Conservation (phyloP, 2,113 vertebrate genomes). For the Crypturellus undulatus region DNA sequence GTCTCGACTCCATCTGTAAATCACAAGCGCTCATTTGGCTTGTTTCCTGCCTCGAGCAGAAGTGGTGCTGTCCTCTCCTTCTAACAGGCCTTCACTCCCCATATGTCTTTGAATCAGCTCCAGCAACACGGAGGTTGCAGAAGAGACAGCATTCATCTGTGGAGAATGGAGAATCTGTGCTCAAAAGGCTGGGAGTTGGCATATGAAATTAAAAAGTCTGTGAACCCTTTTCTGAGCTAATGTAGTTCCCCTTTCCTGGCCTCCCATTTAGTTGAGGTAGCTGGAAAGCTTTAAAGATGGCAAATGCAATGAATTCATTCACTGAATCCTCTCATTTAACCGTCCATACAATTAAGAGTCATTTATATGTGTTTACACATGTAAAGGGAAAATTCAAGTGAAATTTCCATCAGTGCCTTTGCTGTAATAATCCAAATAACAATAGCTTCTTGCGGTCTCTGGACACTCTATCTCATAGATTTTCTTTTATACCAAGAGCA, state of each 20-base stretch:
- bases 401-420: neutral
- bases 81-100: constrained; percentile 23
- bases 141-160: neutral
- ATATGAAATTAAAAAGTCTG: neutral
- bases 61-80: neutral
- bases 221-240: neutral
- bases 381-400: neutral
- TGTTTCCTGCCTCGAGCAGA: neutral
- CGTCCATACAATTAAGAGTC: neutral
- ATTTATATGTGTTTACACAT: neutral
- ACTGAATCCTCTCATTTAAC: neutral
- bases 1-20: neutral
- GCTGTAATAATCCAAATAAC: neutral
- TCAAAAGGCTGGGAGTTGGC: neutral
- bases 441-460: neutral
- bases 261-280: neutral
- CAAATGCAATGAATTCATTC: neutral
- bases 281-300: neutral
- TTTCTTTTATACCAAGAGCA: neutral
- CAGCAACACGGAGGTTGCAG: constrained; percentile 43
- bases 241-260: neutral
- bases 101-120: constrained; percentile 43
- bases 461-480: neutral
- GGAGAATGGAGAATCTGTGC: neutral
- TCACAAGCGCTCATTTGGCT: neutral